Evolutionary conservation across 2,888 invertebrate genomes (phyloP).

Genomic region (Nasonia oneida): DNA sequence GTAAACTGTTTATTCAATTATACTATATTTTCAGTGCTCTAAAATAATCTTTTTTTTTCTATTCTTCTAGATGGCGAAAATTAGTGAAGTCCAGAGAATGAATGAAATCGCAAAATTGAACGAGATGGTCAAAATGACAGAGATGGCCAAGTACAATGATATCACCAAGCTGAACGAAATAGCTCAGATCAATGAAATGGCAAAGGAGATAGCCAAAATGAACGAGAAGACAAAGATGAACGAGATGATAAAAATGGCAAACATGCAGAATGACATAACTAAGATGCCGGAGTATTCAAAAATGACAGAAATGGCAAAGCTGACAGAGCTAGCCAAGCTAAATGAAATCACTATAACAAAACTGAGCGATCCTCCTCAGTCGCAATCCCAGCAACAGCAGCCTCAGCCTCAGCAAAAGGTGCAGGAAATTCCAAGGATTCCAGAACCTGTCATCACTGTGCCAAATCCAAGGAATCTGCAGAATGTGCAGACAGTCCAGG

Average conservation of each 20-base stretch:
- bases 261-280: constrained; percentile 76
- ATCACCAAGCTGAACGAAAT: constrained; percentile 74
- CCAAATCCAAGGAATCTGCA: constrained; percentile 78
- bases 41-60: constrained; percentile 3
- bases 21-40: background rate
- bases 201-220: constrained; percentile 77
- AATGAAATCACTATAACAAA: constrained; percentile 78
- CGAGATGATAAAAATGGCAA: constrained; percentile 78
- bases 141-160: constrained; percentile 77
- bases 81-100: constrained; percentile 77
- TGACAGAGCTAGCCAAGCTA: constrained; percentile 77
- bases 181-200: constrained; percentile 78
- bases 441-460: constrained; percentile 78
- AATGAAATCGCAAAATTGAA: constrained; percentile 77
- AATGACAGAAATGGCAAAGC: constrained; percentile 78
- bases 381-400: constrained; percentile 62
- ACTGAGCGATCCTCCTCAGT: constrained; percentile 73
- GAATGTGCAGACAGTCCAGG: constrained; percentile 72
- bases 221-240: constrained; percentile 78
- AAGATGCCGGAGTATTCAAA: constrained; percentile 77
- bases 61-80: constrained; percentile 73
- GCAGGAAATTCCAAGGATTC: constrained; percentile 75
- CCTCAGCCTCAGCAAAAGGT: constrained; percentile 65
- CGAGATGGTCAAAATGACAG: constrained; percentile 78
- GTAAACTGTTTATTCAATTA: background rate